Percentiles rank a stretch among this genome's conserved stretches.
These are phyloP conservation scores for Serranus cabrilla DNA, from an alignment of 2,797 vertebrate species.

Conservation along the genomic window DNA sequence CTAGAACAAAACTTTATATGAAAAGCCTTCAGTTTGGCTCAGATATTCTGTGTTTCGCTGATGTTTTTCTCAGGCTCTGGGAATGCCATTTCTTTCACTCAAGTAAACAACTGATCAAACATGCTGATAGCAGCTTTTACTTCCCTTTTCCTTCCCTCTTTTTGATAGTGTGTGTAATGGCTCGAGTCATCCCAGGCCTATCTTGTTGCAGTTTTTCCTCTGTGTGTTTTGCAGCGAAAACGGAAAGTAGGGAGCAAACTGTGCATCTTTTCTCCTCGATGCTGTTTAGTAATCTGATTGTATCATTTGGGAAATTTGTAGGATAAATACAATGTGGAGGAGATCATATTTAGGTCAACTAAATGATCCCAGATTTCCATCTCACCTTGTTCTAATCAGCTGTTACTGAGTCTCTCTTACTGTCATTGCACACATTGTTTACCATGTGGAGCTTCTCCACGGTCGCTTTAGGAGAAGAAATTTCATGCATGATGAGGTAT, in stretches of 20 bases:
- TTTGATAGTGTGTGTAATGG: conserved; percentile 1
- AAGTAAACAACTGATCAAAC: conserved; percentile 51
- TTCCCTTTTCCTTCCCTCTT: conserved; percentile 31
- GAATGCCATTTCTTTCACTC: neutral
- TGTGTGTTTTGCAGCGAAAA: neutral
- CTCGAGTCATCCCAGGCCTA: neutral
- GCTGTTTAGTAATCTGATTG: neutral
- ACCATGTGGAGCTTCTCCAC: neutral
- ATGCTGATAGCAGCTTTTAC: conserved; percentile 30
- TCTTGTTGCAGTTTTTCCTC: conserved; percentile 5
- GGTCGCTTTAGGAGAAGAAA: conserved; percentile 30
- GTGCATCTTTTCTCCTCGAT: neutral
- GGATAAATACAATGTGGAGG: neutral
- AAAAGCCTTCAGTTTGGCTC: neutral
- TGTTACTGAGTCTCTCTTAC: neutral
- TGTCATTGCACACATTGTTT: conserved; percentile 4
- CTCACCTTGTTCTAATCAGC: neutral
- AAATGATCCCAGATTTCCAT: neutral
- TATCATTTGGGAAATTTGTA: neutral
- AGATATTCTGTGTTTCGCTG: neutral
- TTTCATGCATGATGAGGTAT: conserved; percentile 43
- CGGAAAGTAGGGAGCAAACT: neutral
- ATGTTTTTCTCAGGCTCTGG: conserved; percentile 1
- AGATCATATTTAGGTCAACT: neutral
- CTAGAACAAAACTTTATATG: too few relatives aligned